Base-by-base conservation (phyloP, 1,140 invertebrate genomes). In the Plodia interpunctella region DNA sequence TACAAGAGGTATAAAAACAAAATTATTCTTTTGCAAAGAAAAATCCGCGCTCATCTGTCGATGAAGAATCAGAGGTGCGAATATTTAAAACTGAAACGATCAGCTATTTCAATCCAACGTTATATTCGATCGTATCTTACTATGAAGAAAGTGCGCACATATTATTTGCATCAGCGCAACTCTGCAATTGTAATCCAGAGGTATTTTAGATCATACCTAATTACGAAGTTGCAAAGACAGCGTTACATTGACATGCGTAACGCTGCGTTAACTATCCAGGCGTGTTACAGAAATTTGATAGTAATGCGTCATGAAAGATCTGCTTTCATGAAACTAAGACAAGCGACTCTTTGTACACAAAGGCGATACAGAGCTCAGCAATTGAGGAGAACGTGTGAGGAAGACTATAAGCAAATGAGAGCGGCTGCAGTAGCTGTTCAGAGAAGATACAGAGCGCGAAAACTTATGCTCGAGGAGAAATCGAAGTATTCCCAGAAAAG, bases 21-120 rank as follows among this genome's bases (percentile, higher is more conserved):
- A 15, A 69, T 88, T 1, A 69, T 88, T 9, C 53, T 72, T 4
- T 56, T 92, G 49, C 92, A 92, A 63, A 77, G 60, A 54, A 80
- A 69, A 62, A 83, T 90, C 63, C 84, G 84, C 72, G 89, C 87
- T 0, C 74, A 74, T 17, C 68, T 75, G 44, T 30, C 68, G 13
- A 90, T 89, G 83, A 85, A 70, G 58, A 63, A 65, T 44, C 67
- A 86, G 19, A 80, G 82, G 35, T 28, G 72, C 19, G 25, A 71
- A 3, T 93, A 87, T 69, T 38, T 88, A 15, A 49, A 67, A 32
- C 65, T 89, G 13, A 80, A 76, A 60, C 62, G 70, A 10, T 74
- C 88, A 13, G 70, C 72, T 6, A 68, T 82, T 9, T 50, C 66
- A 1, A 76, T 94, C 28, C 92, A 94, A 74, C 72, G 35, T 3